phyloP scores from a whole-genome alignment of 2,113 vertebrate genomes.

The Danionella cerebrum region DNA sequence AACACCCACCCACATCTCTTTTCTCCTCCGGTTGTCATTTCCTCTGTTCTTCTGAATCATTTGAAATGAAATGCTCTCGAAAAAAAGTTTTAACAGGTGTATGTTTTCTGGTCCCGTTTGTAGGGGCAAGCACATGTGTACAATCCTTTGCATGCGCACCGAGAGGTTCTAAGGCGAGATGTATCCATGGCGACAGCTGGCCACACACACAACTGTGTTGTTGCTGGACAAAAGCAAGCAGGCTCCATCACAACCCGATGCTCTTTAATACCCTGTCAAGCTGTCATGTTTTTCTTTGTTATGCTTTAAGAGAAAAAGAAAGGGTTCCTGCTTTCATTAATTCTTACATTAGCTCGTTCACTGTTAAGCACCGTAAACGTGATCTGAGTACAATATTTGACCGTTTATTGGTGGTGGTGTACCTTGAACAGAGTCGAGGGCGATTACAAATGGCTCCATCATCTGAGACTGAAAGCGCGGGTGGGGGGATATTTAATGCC shows the following conservation, averaged over 20 bases:
- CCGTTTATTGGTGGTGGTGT: constrained; percentile 21
- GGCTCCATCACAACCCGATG: constrained; percentile 26
- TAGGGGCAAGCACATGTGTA: neutral
- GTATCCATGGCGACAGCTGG: constrained; percentile 45
- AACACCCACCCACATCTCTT: constrained; percentile 7
- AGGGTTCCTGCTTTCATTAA: constrained; percentile 37
- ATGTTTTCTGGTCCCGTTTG: constrained; percentile 12
- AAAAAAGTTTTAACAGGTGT: neutral
- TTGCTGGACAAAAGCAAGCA: constrained; percentile 27
- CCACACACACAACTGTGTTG: constrained; percentile 26
- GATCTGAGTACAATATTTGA: constrained; percentile 26
- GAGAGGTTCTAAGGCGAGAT: constrained; percentile 29
- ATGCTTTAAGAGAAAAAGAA: constrained; percentile 29
- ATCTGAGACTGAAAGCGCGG: neutral
- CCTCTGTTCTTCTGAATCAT: neutral
- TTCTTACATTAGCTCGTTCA: constrained; percentile 25
- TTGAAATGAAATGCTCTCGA: constrained; percentile 18
- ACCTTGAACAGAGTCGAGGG: constrained; percentile 18
- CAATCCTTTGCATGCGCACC: constrained; percentile 7
- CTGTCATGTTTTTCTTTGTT: constrained; percentile 38
- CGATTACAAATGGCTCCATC: constrained; percentile 28
- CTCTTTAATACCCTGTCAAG: constrained; percentile 36
- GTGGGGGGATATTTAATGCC: neutral
- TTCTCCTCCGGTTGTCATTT: constrained; percentile 5
- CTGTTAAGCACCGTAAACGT: constrained; percentile 22